These are phyloP conservation scores for Calcarius lapponicus DNA, from an alignment of 2,797 vertebrate species.

Conservation along the genomic window DNA sequence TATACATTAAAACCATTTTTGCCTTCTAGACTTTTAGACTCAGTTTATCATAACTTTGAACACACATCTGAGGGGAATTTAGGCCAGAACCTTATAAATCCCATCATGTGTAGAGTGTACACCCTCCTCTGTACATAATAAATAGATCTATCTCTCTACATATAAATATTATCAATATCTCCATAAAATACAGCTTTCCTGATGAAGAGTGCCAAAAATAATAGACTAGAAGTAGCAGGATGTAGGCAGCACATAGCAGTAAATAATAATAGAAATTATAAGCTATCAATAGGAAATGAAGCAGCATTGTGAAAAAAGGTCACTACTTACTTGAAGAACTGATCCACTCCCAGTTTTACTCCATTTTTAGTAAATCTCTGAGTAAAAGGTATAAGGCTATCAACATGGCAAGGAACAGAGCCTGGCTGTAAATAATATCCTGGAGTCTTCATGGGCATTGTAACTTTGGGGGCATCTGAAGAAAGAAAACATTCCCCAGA, in stretches of 20 bases:
- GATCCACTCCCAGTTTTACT: slow-evolving; percentile 85
- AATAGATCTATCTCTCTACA: rapidly evolving
- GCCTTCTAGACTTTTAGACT: not conserved
- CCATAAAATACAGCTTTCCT: not conserved
- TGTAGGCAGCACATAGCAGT: not conserved
- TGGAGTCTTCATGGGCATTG: slow-evolving; percentile 85
- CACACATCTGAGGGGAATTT: not conserved
- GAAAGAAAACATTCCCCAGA: not conserved
- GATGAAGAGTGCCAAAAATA: not conserved
- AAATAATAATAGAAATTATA: not conserved
- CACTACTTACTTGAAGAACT: slow-evolving; percentile 86
- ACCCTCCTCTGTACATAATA: not conserved
- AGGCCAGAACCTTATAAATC: not conserved
- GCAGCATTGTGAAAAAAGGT: not conserved
- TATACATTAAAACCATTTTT: not conserved
- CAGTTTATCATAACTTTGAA: not conserved
- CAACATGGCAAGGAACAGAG: slow-evolving; percentile 83
- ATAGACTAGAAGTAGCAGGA: not conserved
- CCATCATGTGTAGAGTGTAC: not conserved
- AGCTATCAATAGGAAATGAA: not conserved
- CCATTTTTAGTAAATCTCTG: slow-evolving; percentile 88
- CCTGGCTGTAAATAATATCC: slow-evolving; percentile 94
- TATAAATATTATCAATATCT: not conserved
- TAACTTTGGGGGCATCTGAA: slow-evolving; percentile 89
- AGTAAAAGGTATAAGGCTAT: slow-evolving; percentile 93